phyloP scores from a whole-genome alignment of 2,797 vertebrate genomes.

The Rousettus madagascariensis region DNA sequence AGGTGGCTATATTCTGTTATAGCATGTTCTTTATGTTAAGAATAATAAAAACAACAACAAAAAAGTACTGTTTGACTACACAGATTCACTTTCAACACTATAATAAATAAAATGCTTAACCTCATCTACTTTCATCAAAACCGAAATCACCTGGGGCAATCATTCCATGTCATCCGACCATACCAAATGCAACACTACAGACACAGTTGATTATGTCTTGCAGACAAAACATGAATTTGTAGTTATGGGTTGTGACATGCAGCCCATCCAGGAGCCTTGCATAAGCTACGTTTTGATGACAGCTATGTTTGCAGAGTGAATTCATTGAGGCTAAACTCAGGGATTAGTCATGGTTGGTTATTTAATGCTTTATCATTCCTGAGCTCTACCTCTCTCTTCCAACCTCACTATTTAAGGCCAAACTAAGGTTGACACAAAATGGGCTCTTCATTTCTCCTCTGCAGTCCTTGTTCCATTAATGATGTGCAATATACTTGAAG shows the following conservation, averaged over 20 bases:
- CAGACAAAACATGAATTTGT: conserved; percentile 62
- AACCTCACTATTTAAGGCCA: neutral
- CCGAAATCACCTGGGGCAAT: conserved; percentile 7
- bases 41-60: conserved; percentile 41
- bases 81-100: conserved; percentile 35
- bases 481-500: neutral
- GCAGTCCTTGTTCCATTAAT: neutral
- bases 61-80: neutral
- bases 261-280: neutral
- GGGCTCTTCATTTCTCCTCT: neutral
- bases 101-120: neutral
- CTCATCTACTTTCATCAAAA: conserved; percentile 51
- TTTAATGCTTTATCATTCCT: conserved; percentile 43
- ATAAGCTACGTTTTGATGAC: conserved; percentile 47
- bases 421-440: neutral
- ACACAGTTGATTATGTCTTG: conserved; percentile 19
- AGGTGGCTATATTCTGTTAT: neutral
- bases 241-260: conserved; percentile 48
- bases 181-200: neutral
- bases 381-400: conserved; percentile 13
- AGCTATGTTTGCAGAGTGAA: conserved; percentile 64
- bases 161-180: conserved; percentile 10
- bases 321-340: conserved; percentile 44
- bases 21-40: conserved; percentile 53
- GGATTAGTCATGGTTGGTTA: conserved; percentile 57